phyloP scores from a whole-genome alignment of 2,797 vertebrate genomes.

The Harpagifer antarcticus region DNA sequence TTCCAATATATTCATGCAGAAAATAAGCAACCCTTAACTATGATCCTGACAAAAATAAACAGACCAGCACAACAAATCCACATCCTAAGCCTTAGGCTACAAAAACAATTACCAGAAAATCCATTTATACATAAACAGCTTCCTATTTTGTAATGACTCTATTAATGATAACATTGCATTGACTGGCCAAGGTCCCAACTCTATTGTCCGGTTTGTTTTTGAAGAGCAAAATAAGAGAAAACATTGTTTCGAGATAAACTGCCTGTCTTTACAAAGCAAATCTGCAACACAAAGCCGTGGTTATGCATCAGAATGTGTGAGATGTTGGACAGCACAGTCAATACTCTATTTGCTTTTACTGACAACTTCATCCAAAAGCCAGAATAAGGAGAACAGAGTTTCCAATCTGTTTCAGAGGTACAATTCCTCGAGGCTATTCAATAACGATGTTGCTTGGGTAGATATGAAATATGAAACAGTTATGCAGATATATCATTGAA shows the following conservation, averaged over 20 bases:
- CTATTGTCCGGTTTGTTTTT: conserved; percentile 51
- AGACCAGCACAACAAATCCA: conserved; percentile 72
- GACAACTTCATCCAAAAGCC: conserved; percentile 19
- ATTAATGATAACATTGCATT: conserved; percentile 81
- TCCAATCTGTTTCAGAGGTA: conserved; percentile 1
- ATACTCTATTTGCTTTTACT: conserved; percentile 20
- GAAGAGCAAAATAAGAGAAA: conserved; percentile 40
- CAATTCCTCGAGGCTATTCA: conserved; percentile 19
- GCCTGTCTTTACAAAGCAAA: conserved; percentile 38
- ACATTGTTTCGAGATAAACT: conserved; percentile 22
- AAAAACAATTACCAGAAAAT: conserved; percentile 87
- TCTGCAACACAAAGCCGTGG: conserved; percentile 39
- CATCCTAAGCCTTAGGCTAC: conserved; percentile 73
- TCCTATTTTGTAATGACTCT: conserved; percentile 81
- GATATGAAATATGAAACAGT: conserved; percentile 24
- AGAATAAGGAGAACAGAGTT: conserved; percentile 20
- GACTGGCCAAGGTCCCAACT: conserved; percentile 57
- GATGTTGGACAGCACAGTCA: conserved; percentile 16
- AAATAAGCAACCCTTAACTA: conserved; percentile 69
- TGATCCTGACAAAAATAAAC: conserved; percentile 78
- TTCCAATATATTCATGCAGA: conserved; percentile 71
- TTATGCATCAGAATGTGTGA: conserved; percentile 23
- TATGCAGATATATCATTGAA: conserved; percentile 21
- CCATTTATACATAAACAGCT: conserved; percentile 80
- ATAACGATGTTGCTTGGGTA: conserved; percentile 1